These are phyloP conservation scores for Whitmania pigra DNA, from an alignment of 1,140 invertebrate genomes.

Conservation along the genomic window DNA sequence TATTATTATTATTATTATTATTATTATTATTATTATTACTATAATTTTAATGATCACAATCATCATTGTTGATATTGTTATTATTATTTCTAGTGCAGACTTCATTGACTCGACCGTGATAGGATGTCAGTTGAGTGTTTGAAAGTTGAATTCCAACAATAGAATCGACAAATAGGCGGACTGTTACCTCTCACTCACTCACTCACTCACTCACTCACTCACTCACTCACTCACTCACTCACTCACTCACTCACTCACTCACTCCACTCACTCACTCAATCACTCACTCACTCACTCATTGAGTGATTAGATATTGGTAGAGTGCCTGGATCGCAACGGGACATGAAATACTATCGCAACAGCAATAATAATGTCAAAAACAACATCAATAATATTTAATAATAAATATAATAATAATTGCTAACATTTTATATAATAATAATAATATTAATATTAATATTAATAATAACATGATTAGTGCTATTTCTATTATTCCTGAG, in stretches of 20 bases:
- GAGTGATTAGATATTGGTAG: too few relatives aligned
- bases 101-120: neutral
- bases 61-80: neutral
- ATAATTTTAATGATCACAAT: too few relatives aligned
- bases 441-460: slow-evolving; percentile 2
- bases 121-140: slow-evolving; percentile 3
- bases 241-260: slow-evolving; percentile 13
- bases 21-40: neutral
- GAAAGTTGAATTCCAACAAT: neutral
- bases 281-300: too few relatives aligned
- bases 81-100: neutral
- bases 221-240: slow-evolving; percentile 15
- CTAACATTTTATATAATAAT: slow-evolving; percentile 1
- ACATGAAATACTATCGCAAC: too few relatives aligned
- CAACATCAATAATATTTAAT: too few relatives aligned
- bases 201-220: slow-evolving; percentile 19
- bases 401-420: too few relatives aligned
- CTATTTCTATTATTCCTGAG: neutral
- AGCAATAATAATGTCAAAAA: too few relatives aligned
- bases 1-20: neutral
- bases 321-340: too few relatives aligned
- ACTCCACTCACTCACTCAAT: too few relatives aligned
- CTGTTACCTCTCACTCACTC: slow-evolving; percentile 14
- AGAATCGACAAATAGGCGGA: neutral
- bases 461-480: neutral